phyloP scores from a whole-genome alignment of 1,140 invertebrate species.

The Tetragnatha versicolor region DNA sequence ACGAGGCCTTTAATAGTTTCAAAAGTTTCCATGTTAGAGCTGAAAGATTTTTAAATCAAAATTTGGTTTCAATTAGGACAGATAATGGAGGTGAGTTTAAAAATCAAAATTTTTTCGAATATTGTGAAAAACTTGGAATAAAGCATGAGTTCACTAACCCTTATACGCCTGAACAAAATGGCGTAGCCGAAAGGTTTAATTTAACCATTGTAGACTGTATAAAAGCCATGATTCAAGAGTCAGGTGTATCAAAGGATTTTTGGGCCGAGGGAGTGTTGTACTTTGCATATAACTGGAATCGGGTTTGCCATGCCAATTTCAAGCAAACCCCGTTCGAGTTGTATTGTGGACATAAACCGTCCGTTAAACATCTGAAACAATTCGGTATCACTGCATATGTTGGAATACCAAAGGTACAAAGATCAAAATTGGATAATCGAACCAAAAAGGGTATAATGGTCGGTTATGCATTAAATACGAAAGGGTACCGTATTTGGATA shows the following conservation, averaged over 20 bases:
- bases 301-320: background rate
- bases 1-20: background rate
- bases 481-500: constrained; percentile 1
- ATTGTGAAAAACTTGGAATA: background rate
- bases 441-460: constrained; percentile 4
- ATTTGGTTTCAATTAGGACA: background rate
- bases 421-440: background rate
- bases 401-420: background rate
- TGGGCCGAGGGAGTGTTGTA: background rate
- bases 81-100: constrained; percentile 2
- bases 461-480: background rate
- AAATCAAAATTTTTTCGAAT: background rate
- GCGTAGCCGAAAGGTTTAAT: background rate
- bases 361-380: background rate
- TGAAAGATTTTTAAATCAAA: background rate
- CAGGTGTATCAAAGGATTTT: background rate
- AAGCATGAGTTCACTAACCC: background rate
- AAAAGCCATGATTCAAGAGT: background rate
- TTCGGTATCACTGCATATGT: background rate
- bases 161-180: constrained; percentile 14
- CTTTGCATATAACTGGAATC: constrained; percentile 2
- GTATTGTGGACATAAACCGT: background rate
- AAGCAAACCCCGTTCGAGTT: background rate
- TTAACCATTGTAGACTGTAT: background rate
- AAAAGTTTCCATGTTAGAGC: background rate